Evolutionary conservation across 2,888 invertebrate species (phyloP).

Genomic region (Mythimna impura): DNA sequence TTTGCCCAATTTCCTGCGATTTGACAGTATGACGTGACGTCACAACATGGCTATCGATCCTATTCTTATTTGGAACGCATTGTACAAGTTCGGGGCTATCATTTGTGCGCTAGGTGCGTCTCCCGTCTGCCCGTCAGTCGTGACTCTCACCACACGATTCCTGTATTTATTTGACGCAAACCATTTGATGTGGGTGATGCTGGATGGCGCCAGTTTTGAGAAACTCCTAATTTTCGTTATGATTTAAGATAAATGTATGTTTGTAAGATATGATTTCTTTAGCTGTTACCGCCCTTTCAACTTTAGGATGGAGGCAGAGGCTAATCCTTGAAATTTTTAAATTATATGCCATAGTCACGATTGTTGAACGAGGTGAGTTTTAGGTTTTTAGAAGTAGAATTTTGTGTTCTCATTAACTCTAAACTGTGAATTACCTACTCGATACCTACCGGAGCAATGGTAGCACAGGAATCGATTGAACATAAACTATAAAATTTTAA

Average conservation of each 20-base stretch:
- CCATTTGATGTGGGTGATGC: slow-evolving; percentile 56
- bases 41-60: no score
- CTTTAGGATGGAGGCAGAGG: slow-evolving; percentile 13
- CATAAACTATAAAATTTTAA: no score
- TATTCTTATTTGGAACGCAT: no score
- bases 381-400: not conserved
- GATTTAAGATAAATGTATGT: slow-evolving; percentile 60
- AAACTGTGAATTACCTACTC: no score
- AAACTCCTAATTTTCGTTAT: slow-evolving; percentile 53
- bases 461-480: no score
- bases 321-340: slow-evolving; percentile 19
- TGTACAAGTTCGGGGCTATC: slow-evolving; percentile 77
- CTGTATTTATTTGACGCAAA: slow-evolving; percentile 73
- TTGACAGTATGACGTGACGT: no score
- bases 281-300: slow-evolving; percentile 47
- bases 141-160: slow-evolving; percentile 82
- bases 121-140: slow-evolving; percentile 68
- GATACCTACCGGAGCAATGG: no score
- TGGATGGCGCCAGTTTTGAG: slow-evolving; percentile 57
- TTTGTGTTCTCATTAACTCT: not conserved
- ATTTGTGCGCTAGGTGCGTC: slow-evolving; percentile 79
- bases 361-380: not conserved
- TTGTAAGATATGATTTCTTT: slow-evolving; percentile 42
- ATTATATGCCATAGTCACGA: slow-evolving; percentile 33
- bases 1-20: no score